Evolutionary conservation across 1,140 invertebrate genomes (phyloP), one percentile per base, ranked within the genome.

Genomic region (Drosophila sp.): DNA sequence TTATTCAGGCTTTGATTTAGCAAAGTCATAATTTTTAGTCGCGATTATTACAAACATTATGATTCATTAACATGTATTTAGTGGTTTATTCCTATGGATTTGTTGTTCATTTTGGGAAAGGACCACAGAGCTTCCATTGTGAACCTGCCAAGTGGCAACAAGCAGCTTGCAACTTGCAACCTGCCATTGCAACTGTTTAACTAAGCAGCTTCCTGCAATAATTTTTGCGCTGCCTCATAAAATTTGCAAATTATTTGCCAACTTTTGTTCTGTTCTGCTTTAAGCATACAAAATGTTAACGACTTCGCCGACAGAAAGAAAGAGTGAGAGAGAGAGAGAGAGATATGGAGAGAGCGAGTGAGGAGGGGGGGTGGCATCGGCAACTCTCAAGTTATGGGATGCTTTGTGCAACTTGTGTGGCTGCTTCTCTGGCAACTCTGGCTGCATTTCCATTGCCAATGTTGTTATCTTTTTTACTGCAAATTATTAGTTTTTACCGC

Each of bases 401-500:
- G 79, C 76, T 53, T 77, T 53, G 53, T 58, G 64, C 82, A 73
- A 71, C 82, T 89, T 86, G 82, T 86, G 82, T 86, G 82, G 82
- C 75, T 81, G 40, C 78, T 29, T 62, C 57, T 32, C 9, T 6
- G 29, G 32, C 29, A 76, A 58, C 74, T 50, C 18, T 43, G n/a
- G 7, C 54, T 21, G 56, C 59, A 43, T 69, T 80, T 61, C 69
- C 83, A 89, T 72, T 72, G 72, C 63, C 83, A 82, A 76, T 79
- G 76, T 87, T 82, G 82, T 89, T 87, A 87, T 89, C 82, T 87
- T 87, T 76, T 87, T 87, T 87, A 87, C 82, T 82, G 83, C 82
- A 87, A 87, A 87, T 89, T 87, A 87, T 87, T 89, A 87, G 83
- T 89, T 79, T 87, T 83, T 83, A 78, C 75, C 71, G 74, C 78